Evolutionary conservation across 2,113 vertebrate genomes (phyloP).

Genomic region (Seriola dumerili): DNA sequence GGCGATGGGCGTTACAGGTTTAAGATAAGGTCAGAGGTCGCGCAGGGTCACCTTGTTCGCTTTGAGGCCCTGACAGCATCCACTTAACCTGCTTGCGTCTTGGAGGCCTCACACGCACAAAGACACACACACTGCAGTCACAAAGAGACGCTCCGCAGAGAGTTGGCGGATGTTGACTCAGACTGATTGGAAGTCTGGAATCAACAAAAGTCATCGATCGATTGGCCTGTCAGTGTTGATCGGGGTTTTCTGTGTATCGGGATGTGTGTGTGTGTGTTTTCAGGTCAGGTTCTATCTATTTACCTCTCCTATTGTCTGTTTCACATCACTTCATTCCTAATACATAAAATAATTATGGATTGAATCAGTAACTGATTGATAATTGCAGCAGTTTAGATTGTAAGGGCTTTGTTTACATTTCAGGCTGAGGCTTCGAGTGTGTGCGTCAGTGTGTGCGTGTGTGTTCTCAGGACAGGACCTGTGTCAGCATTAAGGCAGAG

Average conservation of each 20-base stretch:
- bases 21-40: constrained; percentile 50
- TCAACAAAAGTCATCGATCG: constrained; percentile 18
- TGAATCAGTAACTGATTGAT: not conserved
- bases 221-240: constrained; percentile 10
- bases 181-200: constrained; percentile 53
- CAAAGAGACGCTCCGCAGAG: constrained; percentile 42
- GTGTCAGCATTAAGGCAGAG: constrained; percentile 50
- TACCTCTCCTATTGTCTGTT: not conserved
- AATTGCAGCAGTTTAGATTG: not conserved
- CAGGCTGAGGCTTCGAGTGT: not conserved
- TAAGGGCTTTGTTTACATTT: not conserved
- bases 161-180: constrained; percentile 41
- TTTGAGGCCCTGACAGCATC: constrained; percentile 32
- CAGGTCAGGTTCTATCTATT: constrained; percentile 16
- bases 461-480: constrained; percentile 25
- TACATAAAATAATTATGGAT: not conserved
- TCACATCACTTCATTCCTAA: not conserved
- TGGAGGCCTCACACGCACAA: constrained; percentile 9
- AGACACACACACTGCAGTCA: constrained; percentile 2
- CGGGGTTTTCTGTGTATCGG: not conserved
- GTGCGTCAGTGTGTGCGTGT: constrained; percentile 20
- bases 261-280: not conserved
- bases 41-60: constrained; percentile 37
- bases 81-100: constrained; percentile 46
- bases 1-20: constrained; percentile 2